Evolutionary conservation across 2,888 invertebrate genomes (phyloP).

Genomic region (Apotomis turbidana): DNA sequence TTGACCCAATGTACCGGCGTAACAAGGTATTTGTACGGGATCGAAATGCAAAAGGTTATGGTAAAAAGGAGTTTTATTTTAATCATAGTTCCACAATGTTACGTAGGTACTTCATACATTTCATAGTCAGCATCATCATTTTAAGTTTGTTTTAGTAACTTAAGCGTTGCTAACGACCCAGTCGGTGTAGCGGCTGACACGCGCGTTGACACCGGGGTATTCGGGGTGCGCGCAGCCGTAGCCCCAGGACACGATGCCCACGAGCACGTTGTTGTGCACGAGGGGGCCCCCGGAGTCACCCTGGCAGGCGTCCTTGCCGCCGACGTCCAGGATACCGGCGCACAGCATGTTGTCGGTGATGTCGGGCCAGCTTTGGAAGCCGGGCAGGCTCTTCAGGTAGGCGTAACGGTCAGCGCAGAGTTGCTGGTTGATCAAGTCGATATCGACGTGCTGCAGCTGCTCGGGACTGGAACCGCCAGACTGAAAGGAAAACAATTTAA

Average conservation of each 20-base stretch:
- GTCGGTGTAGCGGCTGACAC: conserved; percentile 61
- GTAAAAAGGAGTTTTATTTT: too few species aligned
- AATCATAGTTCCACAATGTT: too few species aligned
- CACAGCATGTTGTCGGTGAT: conserved; percentile 62
- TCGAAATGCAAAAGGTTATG: too few species aligned
- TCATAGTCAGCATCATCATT: too few species aligned
- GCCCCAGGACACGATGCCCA: conserved; percentile 80
- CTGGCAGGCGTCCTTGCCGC: conserved; percentile 68
- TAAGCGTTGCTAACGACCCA: conserved; percentile 60
- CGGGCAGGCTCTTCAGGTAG: neutral
- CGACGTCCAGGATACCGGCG: conserved; percentile 56
- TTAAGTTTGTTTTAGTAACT: neutral
- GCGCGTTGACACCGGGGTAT: conserved; percentile 80
- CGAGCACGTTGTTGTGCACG: conserved; percentile 61
- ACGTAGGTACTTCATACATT: too few species aligned
- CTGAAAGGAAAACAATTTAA: conserved; percentile 5
- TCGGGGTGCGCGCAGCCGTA: conserved; percentile 68
- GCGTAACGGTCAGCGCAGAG: conserved; percentile 57
- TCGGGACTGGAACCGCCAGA: conserved; percentile 37
- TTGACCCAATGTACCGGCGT: too few species aligned
- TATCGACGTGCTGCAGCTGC: conserved; percentile 51
- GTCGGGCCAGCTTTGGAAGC: conserved; percentile 47
- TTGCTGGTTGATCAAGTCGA: conserved; percentile 55
- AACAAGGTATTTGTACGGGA: too few species aligned
- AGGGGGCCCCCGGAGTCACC: conserved; percentile 84